A percentile compares a stretch with the other conserved stretches of the same genome.
phyloP scores from a whole-genome alignment of 2,888 invertebrate species.

The Andrena chrysosceles region DNA sequence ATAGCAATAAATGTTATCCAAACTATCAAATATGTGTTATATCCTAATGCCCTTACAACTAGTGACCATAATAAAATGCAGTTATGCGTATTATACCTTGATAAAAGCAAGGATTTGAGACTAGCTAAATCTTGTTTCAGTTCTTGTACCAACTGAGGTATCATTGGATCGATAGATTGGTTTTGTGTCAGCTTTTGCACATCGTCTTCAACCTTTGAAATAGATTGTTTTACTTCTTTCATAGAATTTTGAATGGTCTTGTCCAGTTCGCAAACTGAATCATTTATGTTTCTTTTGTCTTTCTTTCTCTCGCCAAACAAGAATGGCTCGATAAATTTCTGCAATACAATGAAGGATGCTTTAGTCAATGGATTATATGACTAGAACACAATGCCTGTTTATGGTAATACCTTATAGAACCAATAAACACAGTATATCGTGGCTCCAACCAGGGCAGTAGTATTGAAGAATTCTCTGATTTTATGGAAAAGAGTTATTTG shows the following conservation, averaged over 20 bases:
- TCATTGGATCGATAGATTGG: slow-evolving; percentile 77
- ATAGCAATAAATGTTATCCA: slow-evolving; percentile 65
- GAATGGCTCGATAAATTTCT: slow-evolving; percentile 89
- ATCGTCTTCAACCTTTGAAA: slow-evolving; percentile 89
- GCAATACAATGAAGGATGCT: slow-evolving; percentile 63
- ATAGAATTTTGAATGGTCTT: slow-evolving; percentile 88
- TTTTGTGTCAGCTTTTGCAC: slow-evolving; percentile 85
- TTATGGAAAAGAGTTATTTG: slow-evolving; percentile 85
- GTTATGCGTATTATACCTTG: slow-evolving; percentile 75
- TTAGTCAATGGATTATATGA: not conserved
- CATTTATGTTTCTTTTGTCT: slow-evolving; percentile 87
- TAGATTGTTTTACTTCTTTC: slow-evolving; percentile 88
- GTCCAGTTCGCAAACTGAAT: slow-evolving; percentile 89
- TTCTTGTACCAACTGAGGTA: slow-evolving; percentile 82
- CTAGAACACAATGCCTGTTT: not conserved
- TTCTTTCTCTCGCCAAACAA: slow-evolving; percentile 90
- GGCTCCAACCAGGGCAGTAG: slow-evolving; percentile 91
- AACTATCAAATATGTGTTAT: slow-evolving; percentile 17
- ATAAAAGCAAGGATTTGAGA: slow-evolving; percentile 82
- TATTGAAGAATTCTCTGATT: slow-evolving; percentile 90
- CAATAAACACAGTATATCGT: slow-evolving; percentile 92
- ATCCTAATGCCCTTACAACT: slow-evolving; percentile 11
- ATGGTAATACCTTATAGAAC: slow-evolving; percentile 90
- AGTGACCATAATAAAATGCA: slow-evolving; percentile 30
- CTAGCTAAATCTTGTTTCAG: slow-evolving; percentile 83